Evolutionary conservation across 2,888 invertebrate genomes (phyloP).

Genomic region (Tinea semifulvella): DNA sequence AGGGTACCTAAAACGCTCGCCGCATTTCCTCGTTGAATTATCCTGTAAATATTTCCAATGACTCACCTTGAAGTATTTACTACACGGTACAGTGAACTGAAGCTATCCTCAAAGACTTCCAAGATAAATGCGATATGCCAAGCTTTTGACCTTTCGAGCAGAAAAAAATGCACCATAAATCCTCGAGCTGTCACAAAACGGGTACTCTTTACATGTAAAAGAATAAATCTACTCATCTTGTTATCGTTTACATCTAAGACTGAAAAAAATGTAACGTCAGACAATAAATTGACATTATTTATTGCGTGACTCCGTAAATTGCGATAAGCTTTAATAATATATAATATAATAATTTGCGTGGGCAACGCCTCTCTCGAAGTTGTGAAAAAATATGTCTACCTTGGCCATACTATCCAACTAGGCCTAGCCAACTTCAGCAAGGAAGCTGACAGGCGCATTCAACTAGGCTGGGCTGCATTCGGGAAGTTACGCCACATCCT

Average conservation of each 20-base stretch:
- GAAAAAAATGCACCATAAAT: constrained; percentile 42
- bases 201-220: constrained; percentile 37
- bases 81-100: constrained; percentile 11
- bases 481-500: too few relatives aligned
- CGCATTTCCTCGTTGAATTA: too few relatives aligned
- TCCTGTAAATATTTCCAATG: constrained; percentile 9
- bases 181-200: constrained; percentile 44
- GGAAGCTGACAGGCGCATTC: too few relatives aligned
- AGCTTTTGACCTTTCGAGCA: constrained; percentile 31
- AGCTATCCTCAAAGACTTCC: constrained; percentile 19
- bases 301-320: background rate
- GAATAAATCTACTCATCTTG: constrained; percentile 57
- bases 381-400: too few relatives aligned
- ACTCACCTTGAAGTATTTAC: constrained; percentile 12
- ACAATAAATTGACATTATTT: background rate
- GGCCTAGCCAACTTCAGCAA: too few relatives aligned
- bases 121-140: constrained; percentile 24
- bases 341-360: too few relatives aligned
- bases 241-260: too few relatives aligned
- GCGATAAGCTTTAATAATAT: too few relatives aligned
- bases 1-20: too few relatives aligned
- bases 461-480: too few relatives aligned
- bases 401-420: too few relatives aligned
- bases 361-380: too few relatives aligned
- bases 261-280: constrained; percentile 2